Percentiles rank a stretch among this genome's conserved stretches.
Conservation (phyloP, 2,113 vertebrate species). For the Pao palembangensis region DNA sequence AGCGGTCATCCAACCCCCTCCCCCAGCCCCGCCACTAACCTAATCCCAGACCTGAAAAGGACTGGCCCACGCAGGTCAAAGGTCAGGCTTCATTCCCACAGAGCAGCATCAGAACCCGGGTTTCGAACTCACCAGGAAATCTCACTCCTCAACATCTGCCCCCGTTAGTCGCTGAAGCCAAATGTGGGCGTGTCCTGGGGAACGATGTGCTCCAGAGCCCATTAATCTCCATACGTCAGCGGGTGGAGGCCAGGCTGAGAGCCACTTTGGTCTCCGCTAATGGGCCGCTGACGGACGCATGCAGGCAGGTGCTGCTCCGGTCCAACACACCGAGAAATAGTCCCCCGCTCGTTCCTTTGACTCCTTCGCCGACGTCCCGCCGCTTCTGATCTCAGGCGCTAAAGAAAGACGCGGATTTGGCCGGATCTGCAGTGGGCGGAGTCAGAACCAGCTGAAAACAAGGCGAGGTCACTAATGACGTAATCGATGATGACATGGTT, state of each 20-base stretch:
- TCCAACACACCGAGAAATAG: conserved; percentile 6
- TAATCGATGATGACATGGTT: not conserved
- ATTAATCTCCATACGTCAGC: conserved; percentile 72
- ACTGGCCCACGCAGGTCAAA: conserved; percentile 45
- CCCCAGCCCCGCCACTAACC: conserved; percentile 1
- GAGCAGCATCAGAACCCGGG: too few relatives aligned
- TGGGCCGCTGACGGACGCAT: conserved; percentile 65
- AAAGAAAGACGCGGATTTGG: too few relatives aligned
- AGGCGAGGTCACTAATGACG: not conserved
- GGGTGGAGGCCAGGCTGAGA: conserved; percentile 28
- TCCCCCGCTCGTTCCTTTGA: conserved; percentile 28
- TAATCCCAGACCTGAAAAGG: conserved; percentile 39
- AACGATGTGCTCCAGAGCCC: conserved; percentile 64
- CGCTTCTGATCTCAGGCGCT: too few relatives aligned
- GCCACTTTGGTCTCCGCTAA: conserved; percentile 55
- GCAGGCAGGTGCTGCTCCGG: conserved; percentile 65
- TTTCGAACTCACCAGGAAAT: too few relatives aligned
- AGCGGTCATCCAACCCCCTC: conserved; percentile 42
- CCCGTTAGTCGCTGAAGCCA: conserved; percentile 55
- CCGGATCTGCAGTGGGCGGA: conserved; percentile 52
- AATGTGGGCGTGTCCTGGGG: conserved; percentile 57
- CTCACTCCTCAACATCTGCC: conserved; percentile 58
- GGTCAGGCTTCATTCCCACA: conserved; percentile 54
- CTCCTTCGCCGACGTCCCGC: conserved; percentile 28
- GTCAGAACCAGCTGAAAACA: conserved; percentile 1